Conservation (phyloP, 2,113 vertebrate genomes). For the Myocastor coypus region DNA sequence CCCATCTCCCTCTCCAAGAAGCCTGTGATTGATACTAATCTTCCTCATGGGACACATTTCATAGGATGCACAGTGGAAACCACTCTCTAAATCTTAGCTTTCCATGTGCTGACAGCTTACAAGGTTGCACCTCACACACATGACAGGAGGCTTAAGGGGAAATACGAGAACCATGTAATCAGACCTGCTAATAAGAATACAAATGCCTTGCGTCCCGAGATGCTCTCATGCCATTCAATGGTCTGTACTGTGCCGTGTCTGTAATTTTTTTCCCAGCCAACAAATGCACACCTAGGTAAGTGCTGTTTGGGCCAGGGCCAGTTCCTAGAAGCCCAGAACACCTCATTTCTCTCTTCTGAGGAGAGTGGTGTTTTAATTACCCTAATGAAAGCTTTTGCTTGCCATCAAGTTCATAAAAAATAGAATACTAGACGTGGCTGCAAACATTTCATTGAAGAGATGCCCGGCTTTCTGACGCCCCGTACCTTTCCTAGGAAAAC, state of each 20-base stretch:
- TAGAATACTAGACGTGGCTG: conserved; percentile 78
- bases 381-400: conserved; percentile 84
- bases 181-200: conserved; percentile 79
- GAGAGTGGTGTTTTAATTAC: conserved; percentile 87
- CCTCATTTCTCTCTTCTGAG: conserved; percentile 76
- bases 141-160: conserved; percentile 82
- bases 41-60: conserved; percentile 87
- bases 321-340: conserved; percentile 71
- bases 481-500: conserved; percentile 75
- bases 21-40: conserved; percentile 91
- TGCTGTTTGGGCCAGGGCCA: conserved; percentile 51
- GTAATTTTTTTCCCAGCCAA: conserved; percentile 34
- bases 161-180: conserved; percentile 83
- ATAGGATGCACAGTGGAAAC: conserved; percentile 86
- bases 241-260: not conserved
- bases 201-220: conserved; percentile 64
- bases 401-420: conserved; percentile 81
- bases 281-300: not conserved
- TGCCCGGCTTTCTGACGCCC: conserved; percentile 69
- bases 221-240: conserved; percentile 49
- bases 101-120: conserved; percentile 87
- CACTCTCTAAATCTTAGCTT: conserved; percentile 89
- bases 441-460: conserved; percentile 80
- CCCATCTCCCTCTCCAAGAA: conserved; percentile 89
- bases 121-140: conserved; percentile 85